A percentile compares a stretch with the other conserved stretches of the same genome.
Evolutionary conservation across 2,797 vertebrate genomes (phyloP).

Genomic region (Falco rusticolus): DNA sequence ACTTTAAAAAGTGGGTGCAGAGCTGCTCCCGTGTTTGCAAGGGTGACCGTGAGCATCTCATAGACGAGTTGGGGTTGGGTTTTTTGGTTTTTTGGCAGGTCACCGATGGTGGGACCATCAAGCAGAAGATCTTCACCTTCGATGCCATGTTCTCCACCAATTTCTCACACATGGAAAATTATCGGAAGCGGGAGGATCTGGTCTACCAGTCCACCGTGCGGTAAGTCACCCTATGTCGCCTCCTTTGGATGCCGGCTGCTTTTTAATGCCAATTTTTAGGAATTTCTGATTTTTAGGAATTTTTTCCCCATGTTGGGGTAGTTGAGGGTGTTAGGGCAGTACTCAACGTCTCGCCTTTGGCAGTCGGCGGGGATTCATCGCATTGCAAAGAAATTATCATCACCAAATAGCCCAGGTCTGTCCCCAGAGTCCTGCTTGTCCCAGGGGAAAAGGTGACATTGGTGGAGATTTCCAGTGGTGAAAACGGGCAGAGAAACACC

Average conservation of each 20-base stretch:
- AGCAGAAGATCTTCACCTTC: constrained; percentile 95
- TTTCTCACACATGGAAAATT: constrained; percentile 89
- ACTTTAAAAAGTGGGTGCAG: rapidly evolving
- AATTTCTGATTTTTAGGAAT: not conserved
- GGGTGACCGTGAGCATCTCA: rapidly evolving
- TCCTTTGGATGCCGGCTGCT: rapidly evolving
- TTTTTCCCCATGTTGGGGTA: not conserved
- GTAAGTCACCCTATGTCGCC: constrained; percentile 70
- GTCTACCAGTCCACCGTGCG: constrained; percentile 93
- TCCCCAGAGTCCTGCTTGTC: not conserved
- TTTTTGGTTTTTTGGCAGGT: constrained; percentile 76
- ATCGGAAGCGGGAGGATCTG: constrained; percentile 85
- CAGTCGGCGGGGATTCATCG: not conserved
- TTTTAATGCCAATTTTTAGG: not conserved
- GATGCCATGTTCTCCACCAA: constrained; percentile 94
- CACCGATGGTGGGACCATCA: constrained; percentile 86
- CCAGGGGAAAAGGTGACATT: not conserved
- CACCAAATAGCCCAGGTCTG: not conserved
- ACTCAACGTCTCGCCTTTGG: rapidly evolving
- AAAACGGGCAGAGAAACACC: not conserved
- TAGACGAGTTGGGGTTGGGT: rapidly evolving
- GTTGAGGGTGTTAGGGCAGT: not conserved
- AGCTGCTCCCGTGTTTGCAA: not conserved
- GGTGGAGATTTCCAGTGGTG: not conserved
- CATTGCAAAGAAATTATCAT: rapidly evolving